A percentile compares a stretch with the other conserved stretches of the same genome.
Evolutionary conservation across 1,140 invertebrate genomes (phyloP).

Genomic region (Macrocentrus cingulum): DNA sequence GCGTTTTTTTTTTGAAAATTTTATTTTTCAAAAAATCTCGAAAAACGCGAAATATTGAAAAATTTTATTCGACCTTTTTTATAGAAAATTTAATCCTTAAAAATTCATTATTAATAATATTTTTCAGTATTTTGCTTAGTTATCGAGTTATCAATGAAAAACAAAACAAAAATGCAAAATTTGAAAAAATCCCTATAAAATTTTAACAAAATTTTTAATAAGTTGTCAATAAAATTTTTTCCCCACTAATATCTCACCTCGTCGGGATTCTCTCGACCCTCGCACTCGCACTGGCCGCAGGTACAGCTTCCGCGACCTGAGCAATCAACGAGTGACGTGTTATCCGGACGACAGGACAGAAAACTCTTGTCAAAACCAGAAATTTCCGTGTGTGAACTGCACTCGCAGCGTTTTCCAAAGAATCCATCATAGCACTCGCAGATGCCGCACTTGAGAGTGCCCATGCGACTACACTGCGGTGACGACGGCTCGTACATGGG

Average conservation of each 20-base stretch:
- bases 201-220: too few species aligned
- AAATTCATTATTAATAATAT: too few species aligned
- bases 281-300: slow-evolving; percentile 80
- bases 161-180: too few species aligned
- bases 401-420: slow-evolving; percentile 87
- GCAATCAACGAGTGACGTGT: slow-evolving; percentile 71
- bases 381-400: slow-evolving; percentile 62
- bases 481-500: slow-evolving; percentile 60
- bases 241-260: slow-evolving; percentile 60
- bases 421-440: slow-evolving; percentile 78
- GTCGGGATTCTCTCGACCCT: slow-evolving; percentile 51
- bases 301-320: slow-evolving; percentile 77
- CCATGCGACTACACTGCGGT: slow-evolving; percentile 65
- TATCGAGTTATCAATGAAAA: too few species aligned
- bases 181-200: too few species aligned
- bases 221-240: too few species aligned
- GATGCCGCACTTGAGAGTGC: slow-evolving; percentile 82
- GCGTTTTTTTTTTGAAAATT: too few species aligned
- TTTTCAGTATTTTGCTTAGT: too few species aligned
- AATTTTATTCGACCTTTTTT: too few species aligned
- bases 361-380: slow-evolving; percentile 58
- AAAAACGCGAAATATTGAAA: too few species aligned
- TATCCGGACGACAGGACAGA: slow-evolving; percentile 73
- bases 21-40: too few species aligned
- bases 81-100: too few species aligned